Conservation (phyloP, 2,797 vertebrate genomes). For the Apodemus agrarius region DNA sequence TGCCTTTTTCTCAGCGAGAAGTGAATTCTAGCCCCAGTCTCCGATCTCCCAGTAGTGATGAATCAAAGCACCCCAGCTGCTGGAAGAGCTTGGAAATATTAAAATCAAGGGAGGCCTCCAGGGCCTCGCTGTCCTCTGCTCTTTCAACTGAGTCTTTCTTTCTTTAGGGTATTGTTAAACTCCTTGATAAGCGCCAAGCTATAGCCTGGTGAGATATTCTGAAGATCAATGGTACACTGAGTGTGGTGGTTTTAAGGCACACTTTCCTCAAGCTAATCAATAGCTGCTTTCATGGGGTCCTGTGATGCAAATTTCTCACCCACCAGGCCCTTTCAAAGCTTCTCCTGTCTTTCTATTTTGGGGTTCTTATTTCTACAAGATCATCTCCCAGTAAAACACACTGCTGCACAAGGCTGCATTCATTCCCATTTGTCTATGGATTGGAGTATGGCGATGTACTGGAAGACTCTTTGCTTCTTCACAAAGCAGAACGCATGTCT, state of each 20-base stretch:
- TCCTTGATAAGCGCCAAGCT: slow-evolving; percentile 73
- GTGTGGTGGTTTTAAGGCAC: slow-evolving; percentile 85
- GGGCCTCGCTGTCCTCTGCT: slow-evolving; percentile 57
- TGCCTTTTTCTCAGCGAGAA: slow-evolving; percentile 57
- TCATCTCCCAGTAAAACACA: slow-evolving; percentile 65
- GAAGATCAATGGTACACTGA: slow-evolving; percentile 86
- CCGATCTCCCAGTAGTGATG: slow-evolving; percentile 36
- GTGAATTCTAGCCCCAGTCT: slow-evolving; percentile 62
- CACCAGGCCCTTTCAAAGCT: slow-evolving; percentile 72
- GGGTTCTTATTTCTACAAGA: slow-evolving; percentile 70
- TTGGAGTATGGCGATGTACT: neutral
- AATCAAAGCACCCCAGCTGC: slow-evolving; percentile 52
- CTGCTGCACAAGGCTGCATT: slow-evolving; percentile 49
- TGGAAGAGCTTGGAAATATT: slow-evolving; percentile 59
- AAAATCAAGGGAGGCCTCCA: slow-evolving; percentile 67
- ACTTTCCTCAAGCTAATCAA: slow-evolving; percentile 86
- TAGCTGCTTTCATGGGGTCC: slow-evolving; percentile 84
- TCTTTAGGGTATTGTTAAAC: slow-evolving; percentile 64
- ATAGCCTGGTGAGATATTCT: slow-evolving; percentile 78
- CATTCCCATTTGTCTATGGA: slow-evolving; percentile 36
- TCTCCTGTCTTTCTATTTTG: slow-evolving; percentile 67
- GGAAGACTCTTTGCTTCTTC: neutral
- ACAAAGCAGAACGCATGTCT: slow-evolving; percentile 9
- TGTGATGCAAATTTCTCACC: slow-evolving; percentile 75
- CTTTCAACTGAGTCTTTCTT: slow-evolving; percentile 76